A percentile compares a stretch with the other conserved stretches of the same genome.
Conservation (phyloP, 1,140 invertebrate species). For the Calliopsis andreniformis region DNA sequence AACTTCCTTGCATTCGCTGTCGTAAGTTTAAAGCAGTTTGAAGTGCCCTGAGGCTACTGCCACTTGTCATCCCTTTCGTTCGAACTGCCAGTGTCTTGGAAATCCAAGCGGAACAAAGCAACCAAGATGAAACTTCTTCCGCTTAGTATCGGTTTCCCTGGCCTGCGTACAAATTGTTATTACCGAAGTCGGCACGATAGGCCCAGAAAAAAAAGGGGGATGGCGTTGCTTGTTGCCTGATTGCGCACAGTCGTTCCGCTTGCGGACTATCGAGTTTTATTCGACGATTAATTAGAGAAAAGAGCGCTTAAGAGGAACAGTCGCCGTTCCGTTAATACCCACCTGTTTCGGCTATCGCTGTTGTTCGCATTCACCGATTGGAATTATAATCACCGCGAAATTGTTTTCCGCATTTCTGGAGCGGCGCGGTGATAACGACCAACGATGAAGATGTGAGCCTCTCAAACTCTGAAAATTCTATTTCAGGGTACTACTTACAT, state of each 20-base stretch:
- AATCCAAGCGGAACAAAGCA: neutral
- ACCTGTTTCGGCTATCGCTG: constrained; percentile 23
- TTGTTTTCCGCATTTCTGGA: neutral
- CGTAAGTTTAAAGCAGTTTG: too few species aligned
- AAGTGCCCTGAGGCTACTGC: too few species aligned
- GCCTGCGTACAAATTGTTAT: constrained; percentile 17
- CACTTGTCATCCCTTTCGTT: neutral
- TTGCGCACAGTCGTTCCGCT: neutral
- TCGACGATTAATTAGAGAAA: constrained; percentile 40
- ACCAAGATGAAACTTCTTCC: constrained; percentile 9
- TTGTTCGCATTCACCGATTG: constrained; percentile 5
- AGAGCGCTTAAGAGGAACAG: constrained; percentile 15
- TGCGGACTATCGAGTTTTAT: constrained; percentile 37
- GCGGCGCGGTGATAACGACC: neutral
- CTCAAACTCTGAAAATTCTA: too few species aligned
- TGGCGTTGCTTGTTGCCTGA: constrained; percentile 6
- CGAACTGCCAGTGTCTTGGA: neutral
- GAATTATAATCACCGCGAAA: constrained; percentile 7
- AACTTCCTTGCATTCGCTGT: too few species aligned
- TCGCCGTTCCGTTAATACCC: constrained; percentile 35
- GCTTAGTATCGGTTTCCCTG: neutral
- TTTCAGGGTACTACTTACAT: too few species aligned
- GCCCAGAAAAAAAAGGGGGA: too few species aligned
- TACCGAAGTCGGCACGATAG: constrained; percentile 2
- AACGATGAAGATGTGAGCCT: neutral